Evolutionary conservation across 2,888 invertebrate species (phyloP).

Genomic region (Callyntrura guangdongensis): DNA sequence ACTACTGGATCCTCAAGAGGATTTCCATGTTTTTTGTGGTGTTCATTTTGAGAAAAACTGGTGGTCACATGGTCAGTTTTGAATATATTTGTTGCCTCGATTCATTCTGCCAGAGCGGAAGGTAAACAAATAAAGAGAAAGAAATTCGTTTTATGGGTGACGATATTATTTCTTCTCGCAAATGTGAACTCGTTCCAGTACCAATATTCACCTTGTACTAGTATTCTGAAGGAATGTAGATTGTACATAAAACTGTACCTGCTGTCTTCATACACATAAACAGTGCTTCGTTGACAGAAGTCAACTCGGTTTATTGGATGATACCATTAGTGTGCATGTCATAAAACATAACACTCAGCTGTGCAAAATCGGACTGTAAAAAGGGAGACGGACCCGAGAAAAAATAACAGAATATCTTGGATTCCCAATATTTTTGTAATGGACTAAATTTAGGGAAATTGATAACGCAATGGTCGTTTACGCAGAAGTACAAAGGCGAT

Average conservation of each 20-base stretch:
- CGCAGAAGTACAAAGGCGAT: too few relatives aligned
- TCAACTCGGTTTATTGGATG: conserved; percentile 9
- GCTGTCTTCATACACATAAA: too few relatives aligned
- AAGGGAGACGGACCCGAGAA: too few relatives aligned
- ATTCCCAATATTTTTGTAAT: too few relatives aligned
- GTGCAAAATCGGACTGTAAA: too few relatives aligned
- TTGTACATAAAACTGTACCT: conserved; percentile 24
- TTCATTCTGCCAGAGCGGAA: background rate
- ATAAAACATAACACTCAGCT: background rate
- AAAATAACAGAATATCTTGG: too few relatives aligned
- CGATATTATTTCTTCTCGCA: background rate
- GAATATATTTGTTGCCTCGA: background rate
- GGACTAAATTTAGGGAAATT: too few relatives aligned
- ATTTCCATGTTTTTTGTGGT: background rate
- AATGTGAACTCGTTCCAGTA: conserved; percentile 3
- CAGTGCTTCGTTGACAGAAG: background rate
- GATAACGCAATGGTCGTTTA: too few relatives aligned
- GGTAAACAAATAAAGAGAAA: conserved; percentile 10
- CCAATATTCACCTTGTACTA: conserved; percentile 26
- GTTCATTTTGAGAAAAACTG: conserved; percentile 33
- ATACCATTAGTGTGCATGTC: conserved; percentile 6
- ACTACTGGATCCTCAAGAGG: background rate
- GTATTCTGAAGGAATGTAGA: conserved; percentile 38
- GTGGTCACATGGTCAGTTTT: conserved; percentile 15
- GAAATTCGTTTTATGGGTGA: conserved; percentile 25